A percentile compares a stretch with the other conserved stretches of the same genome.
Conservation (phyloP, 2,113 vertebrate species). For the Neogobius melanostomus region DNA sequence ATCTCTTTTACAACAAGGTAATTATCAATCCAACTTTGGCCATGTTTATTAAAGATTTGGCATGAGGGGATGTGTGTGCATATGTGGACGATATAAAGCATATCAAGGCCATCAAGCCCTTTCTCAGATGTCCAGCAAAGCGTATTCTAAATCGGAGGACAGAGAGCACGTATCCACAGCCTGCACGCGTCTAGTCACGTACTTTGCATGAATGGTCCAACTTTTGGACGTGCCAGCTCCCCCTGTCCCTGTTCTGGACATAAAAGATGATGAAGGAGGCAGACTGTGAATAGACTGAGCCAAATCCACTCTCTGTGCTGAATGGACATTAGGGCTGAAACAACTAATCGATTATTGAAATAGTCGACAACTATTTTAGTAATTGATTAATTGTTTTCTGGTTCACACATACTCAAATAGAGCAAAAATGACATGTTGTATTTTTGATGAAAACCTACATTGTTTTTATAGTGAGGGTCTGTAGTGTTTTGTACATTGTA, state of each 20-base stretch:
- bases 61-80: background rate
- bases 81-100: slow-evolving; percentile 9
- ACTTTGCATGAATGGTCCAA: slow-evolving; percentile 58
- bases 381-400: too few relatives aligned
- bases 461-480: too few relatives aligned
- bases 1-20: background rate
- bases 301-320: slow-evolving; percentile 14
- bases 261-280: slow-evolving; percentile 25
- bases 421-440: too few relatives aligned
- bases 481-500: too few relatives aligned
- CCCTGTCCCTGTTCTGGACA: slow-evolving; percentile 32
- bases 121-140: slow-evolving; percentile 62
- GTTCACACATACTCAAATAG: too few relatives aligned
- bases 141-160: slow-evolving; percentile 42
- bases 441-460: too few relatives aligned
- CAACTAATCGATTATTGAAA: too few relatives aligned
- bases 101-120: slow-evolving; percentile 43
- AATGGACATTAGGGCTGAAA: too few relatives aligned
- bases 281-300: slow-evolving; percentile 12
- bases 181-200: slow-evolving; percentile 64
- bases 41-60: background rate
- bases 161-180: slow-evolving; percentile 61
- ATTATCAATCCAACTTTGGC: background rate
- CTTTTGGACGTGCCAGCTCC: slow-evolving; percentile 45
- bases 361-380: too few relatives aligned